phyloP scores from a whole-genome alignment of 2,888 invertebrate species.

The Agrochola circellaris region DNA sequence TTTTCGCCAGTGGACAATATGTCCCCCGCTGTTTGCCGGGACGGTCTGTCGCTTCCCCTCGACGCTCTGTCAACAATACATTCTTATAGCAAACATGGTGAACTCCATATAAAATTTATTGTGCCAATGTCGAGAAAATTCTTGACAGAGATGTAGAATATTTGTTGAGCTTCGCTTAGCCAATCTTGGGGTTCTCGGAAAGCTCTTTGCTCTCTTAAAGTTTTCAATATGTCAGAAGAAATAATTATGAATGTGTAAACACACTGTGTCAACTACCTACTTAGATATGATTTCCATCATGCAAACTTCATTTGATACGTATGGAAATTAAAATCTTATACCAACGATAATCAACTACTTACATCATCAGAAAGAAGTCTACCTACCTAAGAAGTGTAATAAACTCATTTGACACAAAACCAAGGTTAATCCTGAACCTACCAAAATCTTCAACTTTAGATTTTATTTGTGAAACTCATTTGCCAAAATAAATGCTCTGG shows the following conservation, averaged over 20 bases:
- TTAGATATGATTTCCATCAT: not conserved
- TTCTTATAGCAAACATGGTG: constrained; percentile 78
- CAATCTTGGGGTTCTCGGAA: not conserved
- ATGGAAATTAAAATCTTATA: not conserved
- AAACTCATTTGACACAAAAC: not conserved
- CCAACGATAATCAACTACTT: not conserved
- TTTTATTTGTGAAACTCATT: constrained; percentile 34
- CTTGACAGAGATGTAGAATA: constrained; percentile 59
- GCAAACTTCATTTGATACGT: not conserved
- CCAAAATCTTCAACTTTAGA: not conserved
- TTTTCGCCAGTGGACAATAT: constrained; percentile 69
- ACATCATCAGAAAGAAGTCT: no score
- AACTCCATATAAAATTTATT: constrained; percentile 80
- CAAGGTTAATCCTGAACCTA: not conserved
- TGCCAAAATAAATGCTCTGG: constrained; percentile 25
- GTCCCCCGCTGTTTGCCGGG: constrained; percentile 74
- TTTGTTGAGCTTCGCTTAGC: constrained; percentile 29
- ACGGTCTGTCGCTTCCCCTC: constrained; percentile 77
- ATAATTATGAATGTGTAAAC: not conserved
- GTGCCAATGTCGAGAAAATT: constrained; percentile 72
- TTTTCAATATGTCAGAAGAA: not conserved
- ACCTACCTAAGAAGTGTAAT: no score
- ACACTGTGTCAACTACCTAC: not conserved
- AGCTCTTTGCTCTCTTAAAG: not conserved
- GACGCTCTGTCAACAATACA: constrained; percentile 79